Base-by-base conservation (phyloP, 2,888 invertebrate species). In the Pseudeuparius sepicola region DNA sequence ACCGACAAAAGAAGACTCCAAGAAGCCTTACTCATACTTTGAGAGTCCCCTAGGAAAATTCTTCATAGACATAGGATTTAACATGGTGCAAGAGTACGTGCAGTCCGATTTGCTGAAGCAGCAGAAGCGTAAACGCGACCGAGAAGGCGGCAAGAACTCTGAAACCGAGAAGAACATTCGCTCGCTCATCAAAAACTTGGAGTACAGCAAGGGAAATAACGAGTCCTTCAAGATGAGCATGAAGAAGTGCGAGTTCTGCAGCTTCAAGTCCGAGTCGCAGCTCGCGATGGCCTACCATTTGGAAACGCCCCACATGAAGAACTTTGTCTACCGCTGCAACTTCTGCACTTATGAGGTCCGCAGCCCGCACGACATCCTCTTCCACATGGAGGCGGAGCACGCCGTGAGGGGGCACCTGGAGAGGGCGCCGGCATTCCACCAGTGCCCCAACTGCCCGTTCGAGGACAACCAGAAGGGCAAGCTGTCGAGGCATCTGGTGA, bases 391-490 rank as follows among this genome's bases (percentile, higher is more conserved):
- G 59, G 79, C 82, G 0, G 80, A 85, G 53, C 94, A 94, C 60
- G 81, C 81, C 47, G 76, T 83, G 10, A 71, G 82, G 49, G 90
- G 87, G 4, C 75, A 83, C 41, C 63, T 93, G 39, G 88, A 90
- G 51, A 72, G 86, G 44, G 85, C 87, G 1, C 81, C 84, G 14
- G 80, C 86, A 1, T 84, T 84, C 60, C 90, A 90, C 60, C 88
- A 90, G 57, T 94, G 93, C 58, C 81, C 86, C 1, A 85, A 88
- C 55, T 94, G 94, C 66, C 85, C 88, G 1, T 93, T 90, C 55
- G 93, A 94, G 60, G 89, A 90, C 51, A 89, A 89, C 53, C 86
- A 88, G 34, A 92, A 89, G 63, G 86, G 86, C 15, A 90, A 90
- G 62, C 65, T 93, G 48, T 85, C 83, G 1, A 73, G 90, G 23